A percentile compares a stretch with the other conserved stretches of the same genome.
These are phyloP conservation scores for Tursiops truncatus DNA, from an alignment of 2,113 vertebrate species.

Conservation along the genomic window DNA sequence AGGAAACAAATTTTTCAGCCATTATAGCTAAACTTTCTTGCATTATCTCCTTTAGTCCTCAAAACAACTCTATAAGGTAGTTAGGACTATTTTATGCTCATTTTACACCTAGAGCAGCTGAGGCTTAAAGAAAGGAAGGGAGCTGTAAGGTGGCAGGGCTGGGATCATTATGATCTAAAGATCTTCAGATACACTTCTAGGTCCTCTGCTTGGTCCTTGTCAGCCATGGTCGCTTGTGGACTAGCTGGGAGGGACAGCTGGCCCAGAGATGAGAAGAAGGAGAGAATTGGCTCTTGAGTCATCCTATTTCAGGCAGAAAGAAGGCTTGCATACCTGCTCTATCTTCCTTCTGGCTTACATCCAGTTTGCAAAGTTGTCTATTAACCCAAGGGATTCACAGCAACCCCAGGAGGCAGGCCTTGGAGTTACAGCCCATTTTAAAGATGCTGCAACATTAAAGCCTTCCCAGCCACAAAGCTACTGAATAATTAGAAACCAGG, in stretches of 20 bases:
- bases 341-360: background rate
- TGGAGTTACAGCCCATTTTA: background rate
- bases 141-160: background rate
- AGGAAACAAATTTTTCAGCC: background rate
- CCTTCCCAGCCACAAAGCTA: background rate
- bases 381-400: background rate
- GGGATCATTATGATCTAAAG: background rate
- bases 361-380: background rate
- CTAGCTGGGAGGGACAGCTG: background rate
- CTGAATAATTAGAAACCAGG: background rate
- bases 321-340: background rate
- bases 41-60: background rate
- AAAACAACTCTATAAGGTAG: background rate
- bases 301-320: background rate
- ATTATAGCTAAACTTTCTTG: background rate
- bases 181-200: background rate
- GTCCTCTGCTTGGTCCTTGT: background rate
- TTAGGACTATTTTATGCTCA: background rate
- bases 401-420: background rate
- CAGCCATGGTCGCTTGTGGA: background rate
- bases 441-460: background rate
- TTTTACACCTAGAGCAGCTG: background rate
- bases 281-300: background rate
- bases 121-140: background rate
- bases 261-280: background rate